Evolutionary conservation across 1,140 invertebrate genomes (phyloP).

Genomic region (Sinonovacula constricta): DNA sequence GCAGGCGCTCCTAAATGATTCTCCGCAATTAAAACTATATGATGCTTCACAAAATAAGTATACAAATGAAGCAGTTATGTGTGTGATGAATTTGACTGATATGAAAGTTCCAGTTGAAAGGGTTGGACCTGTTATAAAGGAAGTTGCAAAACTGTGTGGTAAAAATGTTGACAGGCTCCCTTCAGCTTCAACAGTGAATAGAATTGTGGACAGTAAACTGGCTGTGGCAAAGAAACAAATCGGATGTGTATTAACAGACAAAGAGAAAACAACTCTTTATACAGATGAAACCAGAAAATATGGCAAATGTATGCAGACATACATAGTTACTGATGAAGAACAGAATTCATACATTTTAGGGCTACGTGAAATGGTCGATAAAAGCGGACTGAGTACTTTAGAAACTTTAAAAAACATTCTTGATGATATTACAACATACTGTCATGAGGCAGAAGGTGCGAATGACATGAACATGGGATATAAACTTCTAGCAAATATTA

Average conservation of each 20-base stretch:
- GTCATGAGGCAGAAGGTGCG: constrained; percentile 7
- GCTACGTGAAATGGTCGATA: constrained; percentile 25
- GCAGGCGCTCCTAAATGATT: constrained; percentile 10
- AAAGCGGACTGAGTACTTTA: constrained; percentile 5
- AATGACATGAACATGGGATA: background rate
- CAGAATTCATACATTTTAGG: constrained; percentile 9
- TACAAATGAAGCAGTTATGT: constrained; percentile 11
- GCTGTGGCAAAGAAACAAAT: constrained; percentile 34
- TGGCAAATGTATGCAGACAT: constrained; percentile 7
- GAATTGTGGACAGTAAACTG: constrained; percentile 38
- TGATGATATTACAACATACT: constrained; percentile 26
- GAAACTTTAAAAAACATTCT: constrained; percentile 32
- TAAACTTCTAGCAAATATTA: constrained; percentile 12
- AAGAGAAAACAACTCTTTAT: constrained; percentile 7
- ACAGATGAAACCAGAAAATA: constrained; percentile 35
- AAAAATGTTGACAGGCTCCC: constrained; percentile 15
- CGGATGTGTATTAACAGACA: background rate
- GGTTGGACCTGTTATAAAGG: constrained; percentile 32
- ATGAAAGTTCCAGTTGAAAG: constrained; percentile 31
- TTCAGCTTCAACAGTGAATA: constrained; percentile 23
- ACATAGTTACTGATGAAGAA: background rate
- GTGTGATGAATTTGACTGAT: constrained; percentile 44
- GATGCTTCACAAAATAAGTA: constrained; percentile 12
- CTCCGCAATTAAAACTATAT: constrained; percentile 13
- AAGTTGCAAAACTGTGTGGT: constrained; percentile 28